These are phyloP conservation scores for Aphidius gifuensis DNA, from an alignment of 1,140 invertebrate genomes.

Conservation along the genomic window DNA sequence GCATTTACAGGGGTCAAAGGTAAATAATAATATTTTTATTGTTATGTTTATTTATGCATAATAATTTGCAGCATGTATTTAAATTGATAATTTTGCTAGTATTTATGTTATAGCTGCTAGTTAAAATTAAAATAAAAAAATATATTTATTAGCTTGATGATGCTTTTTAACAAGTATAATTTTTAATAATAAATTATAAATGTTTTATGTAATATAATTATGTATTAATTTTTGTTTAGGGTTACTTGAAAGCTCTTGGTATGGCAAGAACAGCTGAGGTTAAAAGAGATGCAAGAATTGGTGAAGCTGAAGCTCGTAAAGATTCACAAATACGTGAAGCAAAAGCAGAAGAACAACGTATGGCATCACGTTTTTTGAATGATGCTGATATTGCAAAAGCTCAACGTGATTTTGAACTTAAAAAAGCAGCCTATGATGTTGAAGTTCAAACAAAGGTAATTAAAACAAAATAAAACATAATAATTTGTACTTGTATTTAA, in stretches of 20 bases:
- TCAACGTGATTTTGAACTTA: slow-evolving; percentile 92
- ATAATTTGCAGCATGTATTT: slow-evolving; percentile 25
- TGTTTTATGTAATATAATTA: not conserved
- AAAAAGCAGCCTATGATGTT: slow-evolving; percentile 94
- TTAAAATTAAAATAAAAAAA: no score
- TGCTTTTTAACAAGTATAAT: no score
- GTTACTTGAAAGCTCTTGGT: slow-evolving; percentile 90
- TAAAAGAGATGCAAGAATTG: slow-evolving; percentile 92
- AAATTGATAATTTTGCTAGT: no score
- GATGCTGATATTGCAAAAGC: slow-evolving; percentile 97
- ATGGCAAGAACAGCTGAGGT: slow-evolving; percentile 96
- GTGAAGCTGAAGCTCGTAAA: slow-evolving; percentile 88
- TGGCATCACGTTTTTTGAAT: slow-evolving; percentile 87
- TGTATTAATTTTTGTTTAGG: slow-evolving; percentile 57
- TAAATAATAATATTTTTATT: slow-evolving; percentile 33
- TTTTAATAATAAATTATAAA: no score
- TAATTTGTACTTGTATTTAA: slow-evolving; percentile 18
- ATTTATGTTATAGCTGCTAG: no score
- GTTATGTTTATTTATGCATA: slow-evolving; percentile 40
- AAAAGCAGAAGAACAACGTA: slow-evolving; percentile 92
- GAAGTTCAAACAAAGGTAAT: slow-evolving; percentile 91
- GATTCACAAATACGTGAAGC: slow-evolving; percentile 91
- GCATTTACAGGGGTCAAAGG: slow-evolving; percentile 63
- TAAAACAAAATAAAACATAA: slow-evolving; percentile 24
- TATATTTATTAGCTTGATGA: no score